These are phyloP conservation scores for Anser cygnoides DNA, from an alignment of 2,113 vertebrate species.

Conservation along the genomic window DNA sequence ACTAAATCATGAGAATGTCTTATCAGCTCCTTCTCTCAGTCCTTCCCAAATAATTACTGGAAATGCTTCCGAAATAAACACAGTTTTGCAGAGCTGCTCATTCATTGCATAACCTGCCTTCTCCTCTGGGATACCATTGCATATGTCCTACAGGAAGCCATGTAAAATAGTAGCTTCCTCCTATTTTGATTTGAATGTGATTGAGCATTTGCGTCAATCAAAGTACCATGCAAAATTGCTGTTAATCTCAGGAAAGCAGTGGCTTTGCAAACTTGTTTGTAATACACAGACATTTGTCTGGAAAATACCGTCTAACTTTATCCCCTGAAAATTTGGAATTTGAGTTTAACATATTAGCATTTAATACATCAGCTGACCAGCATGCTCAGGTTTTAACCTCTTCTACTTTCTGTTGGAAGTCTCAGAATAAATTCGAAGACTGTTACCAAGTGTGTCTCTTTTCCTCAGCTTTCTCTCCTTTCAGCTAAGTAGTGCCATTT, in stretches of 20 bases:
- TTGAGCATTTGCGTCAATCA: conserved; percentile 48
- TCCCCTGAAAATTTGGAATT: not conserved
- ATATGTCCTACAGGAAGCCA: conserved; percentile 59
- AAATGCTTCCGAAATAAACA: conserved; percentile 46
- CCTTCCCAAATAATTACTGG: conserved; percentile 49
- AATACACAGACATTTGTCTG: not conserved
- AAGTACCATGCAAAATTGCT: not conserved
- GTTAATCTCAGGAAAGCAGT: conserved; percentile 8
- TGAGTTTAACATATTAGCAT: not conserved
- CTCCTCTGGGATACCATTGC: conserved; percentile 32
- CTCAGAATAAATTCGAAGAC: not conserved
- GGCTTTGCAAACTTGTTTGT: not conserved
- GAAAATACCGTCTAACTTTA: not conserved
- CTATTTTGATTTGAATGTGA: conserved; percentile 54
- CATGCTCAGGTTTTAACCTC: not conserved
- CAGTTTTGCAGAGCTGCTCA: not conserved
- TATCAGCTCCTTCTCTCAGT: conserved; percentile 5
- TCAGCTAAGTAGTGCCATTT: not conserved
- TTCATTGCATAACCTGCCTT: conserved; percentile 28
- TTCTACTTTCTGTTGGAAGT: not conserved
- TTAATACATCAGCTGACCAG: not conserved
- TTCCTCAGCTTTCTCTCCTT: not conserved
- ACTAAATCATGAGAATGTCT: not conserved
- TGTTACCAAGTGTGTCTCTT: not conserved
- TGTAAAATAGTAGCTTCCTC: conserved; percentile 59